Conservation (phyloP, 2,888 invertebrate species). For the Aplocera efformata region DNA sequence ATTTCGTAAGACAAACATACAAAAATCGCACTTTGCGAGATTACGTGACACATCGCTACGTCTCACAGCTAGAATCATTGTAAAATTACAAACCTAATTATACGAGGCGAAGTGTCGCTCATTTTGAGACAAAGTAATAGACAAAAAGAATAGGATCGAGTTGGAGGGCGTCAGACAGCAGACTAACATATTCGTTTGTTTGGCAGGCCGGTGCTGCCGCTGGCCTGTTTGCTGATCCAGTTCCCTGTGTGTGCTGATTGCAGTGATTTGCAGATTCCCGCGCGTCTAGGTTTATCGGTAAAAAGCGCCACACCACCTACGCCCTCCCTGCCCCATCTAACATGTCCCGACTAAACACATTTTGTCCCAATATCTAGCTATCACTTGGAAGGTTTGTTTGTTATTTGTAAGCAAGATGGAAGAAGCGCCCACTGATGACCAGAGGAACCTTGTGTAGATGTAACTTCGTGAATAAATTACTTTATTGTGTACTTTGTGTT, state of each 20-base stretch:
- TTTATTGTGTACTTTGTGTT: conserved; percentile 21
- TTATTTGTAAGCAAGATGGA: conserved; percentile 34
- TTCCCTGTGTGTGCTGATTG: conserved; percentile 71
- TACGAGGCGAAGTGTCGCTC: conserved; percentile 19
- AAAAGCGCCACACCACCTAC: conserved; percentile 33
- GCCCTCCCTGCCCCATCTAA: conserved; percentile 55
- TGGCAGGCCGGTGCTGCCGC: conserved; percentile 80
- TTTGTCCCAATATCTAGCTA: conserved; percentile 27
- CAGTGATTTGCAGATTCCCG: conserved; percentile 72
- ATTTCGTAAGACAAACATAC: conserved; percentile 44
- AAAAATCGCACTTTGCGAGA: conserved; percentile 19
- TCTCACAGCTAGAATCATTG: conserved; percentile 5
- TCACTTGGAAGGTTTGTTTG: conserved; percentile 24
- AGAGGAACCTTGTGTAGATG: conserved; percentile 49
- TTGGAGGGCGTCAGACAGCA: conserved; percentile 39
- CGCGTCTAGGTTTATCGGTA: conserved; percentile 65
- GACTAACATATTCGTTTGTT: conserved; percentile 73
- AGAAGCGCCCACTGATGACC: conserved; percentile 39
- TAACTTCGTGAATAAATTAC: conserved; percentile 51
- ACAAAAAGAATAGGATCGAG: conserved; percentile 21
- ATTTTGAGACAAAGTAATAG: conserved; percentile 9
- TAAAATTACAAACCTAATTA: conserved; percentile 1
- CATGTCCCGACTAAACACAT: conserved; percentile 24
- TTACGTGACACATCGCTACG: conserved; percentile 13
- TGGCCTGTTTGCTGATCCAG: conserved; percentile 79